Evolutionary conservation across 2,113 vertebrate genomes (phyloP).

Genomic region (Cyphomyrus plagiostoma): DNA sequence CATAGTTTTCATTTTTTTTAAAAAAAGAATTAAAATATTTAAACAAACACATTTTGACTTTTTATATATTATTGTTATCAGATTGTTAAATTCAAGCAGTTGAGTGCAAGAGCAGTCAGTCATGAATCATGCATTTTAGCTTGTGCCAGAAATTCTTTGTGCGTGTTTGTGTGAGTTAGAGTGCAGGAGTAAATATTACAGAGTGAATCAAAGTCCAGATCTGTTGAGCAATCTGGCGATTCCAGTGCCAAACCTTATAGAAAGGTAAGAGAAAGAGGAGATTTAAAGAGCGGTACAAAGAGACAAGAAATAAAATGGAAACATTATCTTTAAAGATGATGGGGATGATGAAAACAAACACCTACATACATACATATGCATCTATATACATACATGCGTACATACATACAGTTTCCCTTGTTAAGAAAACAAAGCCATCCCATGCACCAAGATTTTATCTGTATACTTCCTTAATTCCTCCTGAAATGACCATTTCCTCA

Average conservation of each 20-base stretch:
- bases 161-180: neutral
- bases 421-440: neutral
- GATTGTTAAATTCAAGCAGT: neutral
- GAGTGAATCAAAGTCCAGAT: neutral
- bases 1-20: constrained; percentile 33
- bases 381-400: neutral
- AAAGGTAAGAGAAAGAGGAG: neutral
- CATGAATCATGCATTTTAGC: neutral
- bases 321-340: neutral
- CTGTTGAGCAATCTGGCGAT: neutral
- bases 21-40: neutral
- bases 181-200: neutral
- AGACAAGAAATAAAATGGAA: neutral
- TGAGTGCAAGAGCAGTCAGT: neutral
- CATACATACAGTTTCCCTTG: neutral
- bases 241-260: neutral
- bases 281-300: neutral
- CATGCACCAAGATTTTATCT: neutral
- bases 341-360: neutral
- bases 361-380: neutral
- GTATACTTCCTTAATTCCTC: neutral
- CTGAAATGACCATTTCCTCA: neutral
- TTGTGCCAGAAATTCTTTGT: neutral
- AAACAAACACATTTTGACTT: neutral
- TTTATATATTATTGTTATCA: neutral